phyloP scores from a whole-genome alignment of 1,140 invertebrate species.

The Drosophila neocordata region DNA sequence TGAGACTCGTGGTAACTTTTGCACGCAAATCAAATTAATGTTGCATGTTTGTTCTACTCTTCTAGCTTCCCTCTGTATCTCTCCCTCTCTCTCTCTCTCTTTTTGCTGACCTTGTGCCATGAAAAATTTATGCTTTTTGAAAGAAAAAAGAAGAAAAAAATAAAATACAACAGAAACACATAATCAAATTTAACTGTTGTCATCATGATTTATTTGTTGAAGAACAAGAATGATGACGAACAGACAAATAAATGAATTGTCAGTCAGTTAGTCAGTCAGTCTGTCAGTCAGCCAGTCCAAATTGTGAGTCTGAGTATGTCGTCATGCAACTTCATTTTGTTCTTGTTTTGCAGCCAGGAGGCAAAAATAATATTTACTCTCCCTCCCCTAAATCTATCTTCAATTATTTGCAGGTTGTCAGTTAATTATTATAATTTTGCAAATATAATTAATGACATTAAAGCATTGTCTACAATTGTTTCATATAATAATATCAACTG shows the following conservation, averaged over 20 bases:
- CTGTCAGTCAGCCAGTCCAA: conserved; percentile 34
- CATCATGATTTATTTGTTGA: conserved; percentile 74
- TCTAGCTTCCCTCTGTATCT: conserved; percentile 21
- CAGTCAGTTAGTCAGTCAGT: not conserved
- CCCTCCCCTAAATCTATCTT: not conserved
- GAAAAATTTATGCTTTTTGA: conserved; percentile 46
- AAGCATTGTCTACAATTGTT: not conserved
- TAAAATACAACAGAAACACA: conserved; percentile 37
- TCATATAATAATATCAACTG: conserved; percentile 6
- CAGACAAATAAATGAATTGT: conserved; percentile 60
- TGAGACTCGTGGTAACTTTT: conserved; percentile 43
- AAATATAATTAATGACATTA: conserved; percentile 13
- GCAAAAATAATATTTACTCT: not conserved
- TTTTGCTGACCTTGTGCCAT: conserved; percentile 61
- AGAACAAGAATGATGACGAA: conserved; percentile 67
- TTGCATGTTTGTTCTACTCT: conserved; percentile 63
- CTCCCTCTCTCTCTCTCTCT: too few species aligned
- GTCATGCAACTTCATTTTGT: conserved; percentile 18
- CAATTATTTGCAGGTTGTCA: conserved; percentile 32
- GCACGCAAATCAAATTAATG: conserved; percentile 80
- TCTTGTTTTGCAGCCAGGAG: conserved; percentile 25
- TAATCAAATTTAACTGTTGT: conserved; percentile 81
- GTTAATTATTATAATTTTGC: conserved; percentile 36
- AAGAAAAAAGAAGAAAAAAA: not conserved
- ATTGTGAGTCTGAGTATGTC: not conserved